Evolutionary conservation across 2,797 vertebrate species (phyloP).

Genomic region (Carduelis carduelis): DNA sequence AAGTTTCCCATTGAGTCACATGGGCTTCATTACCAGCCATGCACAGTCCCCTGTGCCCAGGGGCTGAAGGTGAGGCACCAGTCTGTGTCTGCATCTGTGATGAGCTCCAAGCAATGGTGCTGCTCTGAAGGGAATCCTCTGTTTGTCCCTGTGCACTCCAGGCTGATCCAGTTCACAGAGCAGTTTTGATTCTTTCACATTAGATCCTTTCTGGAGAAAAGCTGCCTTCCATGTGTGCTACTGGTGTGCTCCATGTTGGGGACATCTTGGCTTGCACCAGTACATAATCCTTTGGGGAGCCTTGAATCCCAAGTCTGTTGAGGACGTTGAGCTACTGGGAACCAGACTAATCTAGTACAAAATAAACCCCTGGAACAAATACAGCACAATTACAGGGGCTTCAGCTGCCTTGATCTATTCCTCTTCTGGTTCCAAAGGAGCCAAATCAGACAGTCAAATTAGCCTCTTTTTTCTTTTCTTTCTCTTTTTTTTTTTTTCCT

Average conservation of each 20-base stretch:
- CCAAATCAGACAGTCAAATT: not conserved
- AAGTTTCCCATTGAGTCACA: not conserved
- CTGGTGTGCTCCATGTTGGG: not conserved
- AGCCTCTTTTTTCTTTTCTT: fast-evolving
- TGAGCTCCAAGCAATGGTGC: not conserved
- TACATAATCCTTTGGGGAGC: not conserved
- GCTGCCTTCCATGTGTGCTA: not conserved
- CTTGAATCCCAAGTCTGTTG: not conserved
- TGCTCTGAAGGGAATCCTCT: not conserved
- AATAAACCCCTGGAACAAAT: not conserved
- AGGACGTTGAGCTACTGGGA: not conserved
- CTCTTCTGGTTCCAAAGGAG: not conserved
- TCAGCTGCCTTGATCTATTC: not conserved
- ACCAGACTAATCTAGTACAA: not conserved
- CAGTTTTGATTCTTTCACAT: not conserved
- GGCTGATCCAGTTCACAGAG: not conserved
- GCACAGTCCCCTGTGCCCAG: not conserved
- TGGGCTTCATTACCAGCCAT: not conserved
- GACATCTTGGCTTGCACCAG: not conserved
- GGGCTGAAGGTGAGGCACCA: not conserved
- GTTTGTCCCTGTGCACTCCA: not conserved
- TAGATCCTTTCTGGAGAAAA: not conserved
- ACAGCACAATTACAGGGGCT: not conserved
- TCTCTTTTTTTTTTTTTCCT: no score
- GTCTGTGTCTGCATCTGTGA: not conserved